phyloP scores from a whole-genome alignment of 2,113 vertebrate species.

The Tachysurus fulvidraco region DNA sequence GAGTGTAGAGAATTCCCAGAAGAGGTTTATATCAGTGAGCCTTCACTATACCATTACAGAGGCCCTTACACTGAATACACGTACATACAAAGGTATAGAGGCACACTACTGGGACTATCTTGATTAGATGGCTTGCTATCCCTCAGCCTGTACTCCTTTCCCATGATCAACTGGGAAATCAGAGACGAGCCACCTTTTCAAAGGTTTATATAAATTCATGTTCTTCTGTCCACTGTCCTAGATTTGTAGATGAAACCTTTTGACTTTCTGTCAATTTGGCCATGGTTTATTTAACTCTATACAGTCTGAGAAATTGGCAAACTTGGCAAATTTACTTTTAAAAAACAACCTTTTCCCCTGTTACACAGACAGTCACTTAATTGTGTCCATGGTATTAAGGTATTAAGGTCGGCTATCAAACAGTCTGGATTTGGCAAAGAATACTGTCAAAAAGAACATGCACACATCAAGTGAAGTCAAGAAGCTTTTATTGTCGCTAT shows the following conservation, averaged over 20 bases:
- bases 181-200: not conserved
- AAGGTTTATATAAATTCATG: not conserved
- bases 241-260: not conserved
- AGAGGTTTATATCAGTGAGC: conserved; percentile 6
- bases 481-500: too few relatives aligned
- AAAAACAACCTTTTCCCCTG: not conserved
- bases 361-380: not conserved
- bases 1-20: not conserved
- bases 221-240: not conserved
- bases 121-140: not conserved
- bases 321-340: not conserved
- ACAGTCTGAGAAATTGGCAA: not conserved
- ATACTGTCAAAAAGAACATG: not conserved
- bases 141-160: not conserved
- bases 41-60: not conserved
- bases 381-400: too few relatives aligned
- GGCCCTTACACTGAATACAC: conserved; percentile 11
- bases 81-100: not conserved
- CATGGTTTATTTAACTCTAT: not conserved
- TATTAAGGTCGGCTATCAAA: too few relatives aligned
- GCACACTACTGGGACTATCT: not conserved
- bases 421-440: not conserved
- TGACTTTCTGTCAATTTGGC: not conserved
- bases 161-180: conserved; percentile 1
- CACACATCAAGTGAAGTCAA: too few relatives aligned